Base-by-base conservation (phyloP, 2,113 vertebrate genomes). In the Lichenostomus cassidix region DNA sequence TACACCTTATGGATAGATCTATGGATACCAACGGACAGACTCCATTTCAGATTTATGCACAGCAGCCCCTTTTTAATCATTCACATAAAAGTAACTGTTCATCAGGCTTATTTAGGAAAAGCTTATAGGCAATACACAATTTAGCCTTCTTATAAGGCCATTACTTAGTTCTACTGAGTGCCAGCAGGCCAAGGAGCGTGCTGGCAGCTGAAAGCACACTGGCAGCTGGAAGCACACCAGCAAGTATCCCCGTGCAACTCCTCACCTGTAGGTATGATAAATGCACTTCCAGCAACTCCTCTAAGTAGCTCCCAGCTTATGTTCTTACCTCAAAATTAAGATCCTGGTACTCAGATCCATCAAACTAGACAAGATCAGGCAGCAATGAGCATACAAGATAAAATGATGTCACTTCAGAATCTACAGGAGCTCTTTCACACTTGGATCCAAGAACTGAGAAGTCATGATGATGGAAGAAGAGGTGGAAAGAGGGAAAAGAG, bases 381-480 rank as follows among this genome's bases (percentile, higher is more conserved):
- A 92, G 87, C 78, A 81, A 7, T 31, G 53, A 46, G 20, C 67
- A 69, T 31, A 41, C 31, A 70, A 47, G n/a, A 73, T 7, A 69
- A 81, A 92, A 75, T 41, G 62, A 65, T n/a, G 41, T 55, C 76
- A 49, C 59, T 64, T 92, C 60, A 39, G 92, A 91, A 74, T 90
- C 96, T 96, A 94, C 84, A 94, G 97, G 94, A 97, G 96, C 95
- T 95, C 97, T 95, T 97, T 90, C 84, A 78, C 39, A 25, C 67
- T 89, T 82, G 82, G 67, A 89, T 89, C 62, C 79, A 71, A 87
- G 69, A 83, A 90, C 37, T 41, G 64, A 71, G 28, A 79, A 37
- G 55, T 60, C 37, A 9, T 10, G 15, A 52, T 27, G 49, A 70
- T 47, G n/a, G 56, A 87, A 83, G 5, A 64, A 28, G 35, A 64